A percentile compares a stretch with the other conserved stretches of the same genome.
phyloP scores from a whole-genome alignment of 2,113 vertebrate genomes.

The rabbit (Oryctolagus cuniculus) region DNA sequence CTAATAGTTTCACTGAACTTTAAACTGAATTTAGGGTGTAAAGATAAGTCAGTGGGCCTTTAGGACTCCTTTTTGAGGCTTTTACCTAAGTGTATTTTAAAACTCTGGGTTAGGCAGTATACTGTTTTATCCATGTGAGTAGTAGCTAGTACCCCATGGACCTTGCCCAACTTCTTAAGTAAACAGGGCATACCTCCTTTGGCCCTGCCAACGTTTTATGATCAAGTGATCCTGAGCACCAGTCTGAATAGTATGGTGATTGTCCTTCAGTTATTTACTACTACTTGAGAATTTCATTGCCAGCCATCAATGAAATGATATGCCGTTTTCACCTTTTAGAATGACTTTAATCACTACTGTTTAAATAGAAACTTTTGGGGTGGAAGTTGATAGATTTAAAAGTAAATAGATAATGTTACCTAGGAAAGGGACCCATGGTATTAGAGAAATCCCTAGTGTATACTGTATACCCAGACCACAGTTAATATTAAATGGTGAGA shows the following conservation, averaged over 20 bases:
- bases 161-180: constrained; percentile 38
- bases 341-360: constrained; percentile 54
- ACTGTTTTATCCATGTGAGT: neutral
- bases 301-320: constrained; percentile 49
- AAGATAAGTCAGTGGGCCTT: neutral
- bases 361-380: constrained; percentile 55
- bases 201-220: neutral
- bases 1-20: constrained; percentile 20
- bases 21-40: neutral
- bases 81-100: constrained; percentile 25
- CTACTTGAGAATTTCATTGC: constrained; percentile 60
- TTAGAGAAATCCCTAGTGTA: constrained; percentile 29
- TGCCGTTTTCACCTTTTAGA: constrained; percentile 56
- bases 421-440: constrained; percentile 66
- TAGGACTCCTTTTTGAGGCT: neutral
- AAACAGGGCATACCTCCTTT: neutral
- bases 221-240: constrained; percentile 22
- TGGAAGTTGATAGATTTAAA: constrained; percentile 68
- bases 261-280: constrained; percentile 37
- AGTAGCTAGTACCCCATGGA: neutral
- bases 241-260: constrained; percentile 9
- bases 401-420: constrained; percentile 75
- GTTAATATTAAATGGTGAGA: constrained; percentile 69
- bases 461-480: constrained; percentile 42
- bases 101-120: neutral